phyloP scores from a whole-genome alignment of 2,113 vertebrate genomes.

The Peucedramus taeniatus region DNA sequence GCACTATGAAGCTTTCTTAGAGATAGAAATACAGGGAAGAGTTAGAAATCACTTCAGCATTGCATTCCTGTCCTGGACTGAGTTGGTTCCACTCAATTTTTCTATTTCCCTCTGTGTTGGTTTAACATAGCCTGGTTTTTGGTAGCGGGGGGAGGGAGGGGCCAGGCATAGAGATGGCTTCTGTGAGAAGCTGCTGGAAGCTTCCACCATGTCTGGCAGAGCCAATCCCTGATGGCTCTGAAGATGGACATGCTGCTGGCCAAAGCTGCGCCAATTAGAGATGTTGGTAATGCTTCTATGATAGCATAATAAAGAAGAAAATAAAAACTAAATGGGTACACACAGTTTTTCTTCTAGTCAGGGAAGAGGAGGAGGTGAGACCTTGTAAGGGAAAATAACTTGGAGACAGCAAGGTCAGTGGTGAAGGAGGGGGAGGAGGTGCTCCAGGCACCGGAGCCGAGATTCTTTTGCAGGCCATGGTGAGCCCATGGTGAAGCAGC shows the following conservation, averaged over 20 bases:
- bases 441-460: fast-evolving
- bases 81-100: background rate
- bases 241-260: background rate
- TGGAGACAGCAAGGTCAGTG: too few species aligned
- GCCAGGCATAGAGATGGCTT: too few species aligned
- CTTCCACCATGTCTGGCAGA: background rate
- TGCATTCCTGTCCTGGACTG: background rate
- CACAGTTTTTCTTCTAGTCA: background rate
- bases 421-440: background rate
- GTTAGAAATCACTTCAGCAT: background rate
- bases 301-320: background rate
- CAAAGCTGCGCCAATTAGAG: background rate
- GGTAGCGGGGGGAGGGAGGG: too few species aligned
- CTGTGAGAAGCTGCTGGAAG: background rate
- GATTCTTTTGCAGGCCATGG: background rate
- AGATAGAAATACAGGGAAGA: background rate
- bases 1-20: background rate
- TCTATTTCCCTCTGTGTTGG: background rate
- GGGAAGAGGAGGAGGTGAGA: background rate
- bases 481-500: background rate
- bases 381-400: background rate
- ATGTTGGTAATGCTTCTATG: background rate
- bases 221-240: background rate
- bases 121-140: background rate
- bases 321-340: background rate